Evolutionary conservation across 2,888 invertebrate genomes (phyloP).

Genomic region (Thera obeliscata): DNA sequence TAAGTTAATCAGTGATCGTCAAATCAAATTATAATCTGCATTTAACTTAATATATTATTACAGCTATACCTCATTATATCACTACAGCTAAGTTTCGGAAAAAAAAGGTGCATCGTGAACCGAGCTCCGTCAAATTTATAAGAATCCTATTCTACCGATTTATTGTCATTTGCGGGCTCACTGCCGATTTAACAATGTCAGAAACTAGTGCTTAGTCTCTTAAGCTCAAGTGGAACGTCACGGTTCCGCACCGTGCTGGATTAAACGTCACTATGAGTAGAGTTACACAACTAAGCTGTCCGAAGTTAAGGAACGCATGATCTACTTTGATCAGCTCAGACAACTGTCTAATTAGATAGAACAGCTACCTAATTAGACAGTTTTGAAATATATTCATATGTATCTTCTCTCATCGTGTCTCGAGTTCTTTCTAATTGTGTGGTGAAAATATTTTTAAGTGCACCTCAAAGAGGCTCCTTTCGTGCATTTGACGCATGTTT

Average conservation of each 20-base stretch:
- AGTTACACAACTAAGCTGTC: slow-evolving; percentile 41
- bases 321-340: slow-evolving; percentile 39
- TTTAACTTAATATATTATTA: no score
- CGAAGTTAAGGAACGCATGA: slow-evolving; percentile 36
- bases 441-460: no score
- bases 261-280: slow-evolving; percentile 32
- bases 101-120: no score
- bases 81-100: no score
- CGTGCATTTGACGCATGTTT: no score
- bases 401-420: no score
- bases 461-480: no score
- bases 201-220: slow-evolving; percentile 12
- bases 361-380: not conserved
- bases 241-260: slow-evolving; percentile 19
- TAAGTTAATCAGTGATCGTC: no score
- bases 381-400: no score
- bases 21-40: no score
- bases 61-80: no score
- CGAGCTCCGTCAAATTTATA: not conserved
- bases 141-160: not conserved
- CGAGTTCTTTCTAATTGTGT: no score
- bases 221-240: slow-evolving; percentile 12
- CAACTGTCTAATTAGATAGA: slow-evolving; percentile 25
- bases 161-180: not conserved
- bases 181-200: not conserved